These are phyloP conservation scores for Cottus gobio DNA, from an alignment of 2,113 vertebrate species.

Conservation along the genomic window DNA sequence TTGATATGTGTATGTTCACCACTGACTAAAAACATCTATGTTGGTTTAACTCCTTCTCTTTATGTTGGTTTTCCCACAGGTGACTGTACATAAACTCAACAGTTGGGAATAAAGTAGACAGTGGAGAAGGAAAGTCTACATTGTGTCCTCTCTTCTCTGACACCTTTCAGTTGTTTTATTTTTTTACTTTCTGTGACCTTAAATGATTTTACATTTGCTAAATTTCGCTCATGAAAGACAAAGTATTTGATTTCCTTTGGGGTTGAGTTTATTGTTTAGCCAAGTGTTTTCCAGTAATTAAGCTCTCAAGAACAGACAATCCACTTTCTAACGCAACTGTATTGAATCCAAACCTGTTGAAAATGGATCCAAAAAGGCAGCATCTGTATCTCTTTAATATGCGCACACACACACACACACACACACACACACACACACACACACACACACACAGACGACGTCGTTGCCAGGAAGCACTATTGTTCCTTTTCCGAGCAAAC, in stretches of 20 bases:
- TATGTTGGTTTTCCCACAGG: slow-evolving; percentile 50
- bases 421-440: background rate
- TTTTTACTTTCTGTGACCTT: background rate
- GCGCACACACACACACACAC: slow-evolving; percentile 4
- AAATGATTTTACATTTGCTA: background rate
- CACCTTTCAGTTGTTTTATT: background rate
- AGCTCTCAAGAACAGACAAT: background rate
- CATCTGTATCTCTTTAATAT: background rate
- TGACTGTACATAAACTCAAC: slow-evolving; percentile 71
- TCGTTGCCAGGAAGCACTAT: slow-evolving; percentile 7
- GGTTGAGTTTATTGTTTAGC: background rate
- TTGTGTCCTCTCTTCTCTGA: slow-evolving; percentile 51
- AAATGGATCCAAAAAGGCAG: slow-evolving; percentile 8
- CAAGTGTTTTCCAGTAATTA: slow-evolving; percentile 2
- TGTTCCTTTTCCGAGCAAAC: background rate
- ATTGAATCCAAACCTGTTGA: slow-evolving; percentile 6
- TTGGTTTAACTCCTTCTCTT: slow-evolving; percentile 58
- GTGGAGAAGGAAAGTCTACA: slow-evolving; percentile 50
- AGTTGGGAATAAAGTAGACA: slow-evolving; percentile 70
- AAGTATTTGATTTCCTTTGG: background rate
- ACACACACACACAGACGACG: background rate
- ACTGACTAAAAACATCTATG: slow-evolving; percentile 48
- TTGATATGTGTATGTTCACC: slow-evolving; percentile 58
- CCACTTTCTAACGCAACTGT: background rate
- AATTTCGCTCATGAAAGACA: background rate